Percentiles rank a stretch among this genome's conserved stretches.
phyloP scores from a whole-genome alignment of 2,888 invertebrate species.

The Eupithecia pulchellata region DNA sequence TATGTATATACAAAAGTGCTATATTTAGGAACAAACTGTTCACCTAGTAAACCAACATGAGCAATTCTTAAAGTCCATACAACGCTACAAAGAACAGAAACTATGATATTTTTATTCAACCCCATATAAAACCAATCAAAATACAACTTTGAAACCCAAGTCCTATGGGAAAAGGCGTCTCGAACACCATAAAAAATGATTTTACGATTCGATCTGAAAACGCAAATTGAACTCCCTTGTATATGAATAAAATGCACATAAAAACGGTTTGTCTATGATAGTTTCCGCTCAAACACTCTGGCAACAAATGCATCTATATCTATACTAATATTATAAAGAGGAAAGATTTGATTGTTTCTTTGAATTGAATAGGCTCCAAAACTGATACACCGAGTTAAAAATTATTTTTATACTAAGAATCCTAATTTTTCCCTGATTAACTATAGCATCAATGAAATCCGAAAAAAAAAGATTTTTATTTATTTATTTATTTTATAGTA shows the following conservation, averaged over 20 bases:
- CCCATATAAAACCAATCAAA: slow-evolving; percentile 52
- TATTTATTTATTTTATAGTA: too few relatives aligned
- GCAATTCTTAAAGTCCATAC: not conserved
- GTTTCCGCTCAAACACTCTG: slow-evolving; percentile 40
- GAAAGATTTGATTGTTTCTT: too few relatives aligned
- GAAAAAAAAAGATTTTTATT: too few relatives aligned
- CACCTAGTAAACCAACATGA: not conserved
- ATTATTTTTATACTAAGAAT: too few relatives aligned
- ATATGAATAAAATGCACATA: slow-evolving; percentile 75
- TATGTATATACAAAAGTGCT: too few relatives aligned
- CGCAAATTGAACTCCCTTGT: slow-evolving; percentile 66
- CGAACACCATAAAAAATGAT: slow-evolving; percentile 76
- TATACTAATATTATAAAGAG: too few relatives aligned
- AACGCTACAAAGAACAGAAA: slow-evolving; percentile 6
- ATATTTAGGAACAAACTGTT: not conserved
- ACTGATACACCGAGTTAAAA: too few relatives aligned
- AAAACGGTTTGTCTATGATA: slow-evolving; percentile 59
- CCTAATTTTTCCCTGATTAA: too few relatives aligned
- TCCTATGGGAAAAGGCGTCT: slow-evolving; percentile 71
- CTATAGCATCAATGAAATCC: too few relatives aligned
- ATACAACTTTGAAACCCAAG: slow-evolving; percentile 75
- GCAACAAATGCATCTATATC: slow-evolving; percentile 38
- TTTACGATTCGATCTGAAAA: slow-evolving; percentile 77
- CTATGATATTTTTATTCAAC: slow-evolving; percentile 26
- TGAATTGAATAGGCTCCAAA: too few relatives aligned